Percentiles rank a stretch among this genome's conserved stretches.
These are phyloP conservation scores for Lipotes vexillifer DNA, from an alignment of 2,113 vertebrate species.

Conservation along the genomic window DNA sequence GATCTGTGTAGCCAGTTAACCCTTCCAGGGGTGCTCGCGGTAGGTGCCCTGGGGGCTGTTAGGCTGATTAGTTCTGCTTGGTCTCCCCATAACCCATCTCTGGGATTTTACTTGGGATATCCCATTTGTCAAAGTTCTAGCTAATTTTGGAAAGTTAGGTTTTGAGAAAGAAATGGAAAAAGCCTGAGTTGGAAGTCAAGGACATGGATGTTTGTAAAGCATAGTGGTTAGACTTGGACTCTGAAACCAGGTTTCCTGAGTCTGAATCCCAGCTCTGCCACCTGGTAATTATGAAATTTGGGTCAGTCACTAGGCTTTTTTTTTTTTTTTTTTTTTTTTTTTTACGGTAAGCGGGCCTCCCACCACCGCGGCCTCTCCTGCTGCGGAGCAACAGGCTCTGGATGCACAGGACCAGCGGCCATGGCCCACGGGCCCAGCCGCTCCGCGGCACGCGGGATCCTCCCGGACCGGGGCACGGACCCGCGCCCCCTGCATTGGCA, in stretches of 20 bases:
- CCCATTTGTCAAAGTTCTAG: background rate
- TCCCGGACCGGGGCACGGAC: too few relatives aligned
- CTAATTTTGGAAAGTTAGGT: background rate
- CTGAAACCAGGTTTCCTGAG: background rate
- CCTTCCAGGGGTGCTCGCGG: background rate
- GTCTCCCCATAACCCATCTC: background rate
- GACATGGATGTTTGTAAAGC: too few relatives aligned
- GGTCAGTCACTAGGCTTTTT: background rate
- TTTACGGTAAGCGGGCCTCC: too few relatives aligned
- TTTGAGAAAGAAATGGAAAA: background rate
- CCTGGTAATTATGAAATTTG: background rate
- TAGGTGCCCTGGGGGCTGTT: background rate
- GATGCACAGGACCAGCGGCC: fast-evolving
- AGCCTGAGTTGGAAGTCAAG: background rate
- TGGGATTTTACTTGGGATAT: background rate
- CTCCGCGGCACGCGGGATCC: too few relatives aligned
- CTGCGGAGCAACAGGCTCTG: too few relatives aligned
- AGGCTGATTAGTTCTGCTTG: background rate
- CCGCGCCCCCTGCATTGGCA: too few relatives aligned
- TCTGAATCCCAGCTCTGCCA: background rate
- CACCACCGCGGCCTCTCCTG: too few relatives aligned
- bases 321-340: too few relatives aligned
- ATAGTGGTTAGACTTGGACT: background rate
- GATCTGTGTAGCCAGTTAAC: background rate
- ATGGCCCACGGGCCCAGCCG: too few relatives aligned